phyloP scores from a whole-genome alignment of 2,113 vertebrate genomes.

The Poecile atricapillus region DNA sequence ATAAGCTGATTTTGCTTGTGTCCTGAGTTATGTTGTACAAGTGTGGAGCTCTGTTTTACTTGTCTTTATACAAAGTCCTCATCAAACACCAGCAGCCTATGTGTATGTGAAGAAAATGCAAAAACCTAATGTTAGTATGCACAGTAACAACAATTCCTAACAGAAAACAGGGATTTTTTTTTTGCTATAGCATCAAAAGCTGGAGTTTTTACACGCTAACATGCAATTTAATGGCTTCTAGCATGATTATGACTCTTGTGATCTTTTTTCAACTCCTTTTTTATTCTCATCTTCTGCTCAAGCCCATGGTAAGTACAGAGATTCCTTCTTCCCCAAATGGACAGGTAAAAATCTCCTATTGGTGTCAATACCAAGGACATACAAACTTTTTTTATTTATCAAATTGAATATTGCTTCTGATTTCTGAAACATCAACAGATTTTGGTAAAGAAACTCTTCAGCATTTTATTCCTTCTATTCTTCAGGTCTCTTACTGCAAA shows the following conservation, averaged over 20 bases:
- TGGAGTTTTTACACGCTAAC: neutral
- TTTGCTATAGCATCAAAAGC: neutral
- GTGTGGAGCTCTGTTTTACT: neutral
- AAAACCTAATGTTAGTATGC: neutral
- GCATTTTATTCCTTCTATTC: neutral
- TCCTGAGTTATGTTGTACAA: neutral
- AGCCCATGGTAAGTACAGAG: neutral
- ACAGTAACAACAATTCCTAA: neutral
- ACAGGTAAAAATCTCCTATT: neutral
- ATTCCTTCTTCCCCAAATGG: neutral
- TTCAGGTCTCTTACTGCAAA: neutral
- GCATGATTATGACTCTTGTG: neutral
- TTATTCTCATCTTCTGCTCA: neutral
- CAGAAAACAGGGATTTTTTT: neutral
- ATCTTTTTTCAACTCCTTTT: neutral
- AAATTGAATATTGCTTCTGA: neutral
- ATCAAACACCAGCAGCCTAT: neutral
- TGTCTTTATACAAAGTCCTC: neutral
- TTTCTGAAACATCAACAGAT: neutral
- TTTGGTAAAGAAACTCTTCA: neutral
- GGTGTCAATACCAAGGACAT: neutral
- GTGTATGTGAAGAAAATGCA: neutral
- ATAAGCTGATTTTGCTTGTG: neutral
- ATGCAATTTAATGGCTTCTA: neutral
- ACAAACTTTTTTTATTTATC: neutral